Evolutionary conservation across 2,888 invertebrate genomes (phyloP), one percentile per base, ranked within the genome.

Genomic region (Drosophila prolongata): DNA sequence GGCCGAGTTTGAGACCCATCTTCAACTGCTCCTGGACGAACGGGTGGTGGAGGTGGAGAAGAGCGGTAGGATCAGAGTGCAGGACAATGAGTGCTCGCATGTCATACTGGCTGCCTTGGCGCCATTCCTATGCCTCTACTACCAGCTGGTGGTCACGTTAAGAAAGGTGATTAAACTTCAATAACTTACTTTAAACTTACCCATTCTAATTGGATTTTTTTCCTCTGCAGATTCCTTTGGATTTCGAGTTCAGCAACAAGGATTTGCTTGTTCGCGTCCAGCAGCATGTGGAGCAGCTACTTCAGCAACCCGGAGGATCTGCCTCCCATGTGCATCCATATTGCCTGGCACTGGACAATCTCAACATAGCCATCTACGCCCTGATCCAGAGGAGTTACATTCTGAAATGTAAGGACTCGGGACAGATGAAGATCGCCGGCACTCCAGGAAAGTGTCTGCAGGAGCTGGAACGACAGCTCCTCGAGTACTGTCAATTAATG

Each of bases 311-410:
- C 4, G 82, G 86, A 5, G 75, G 62, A 1, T 35, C 68, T 5
- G 80, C 85, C 2, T 35, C 66, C 1, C 87, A 90, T 57, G 93
- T 94, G 11, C 96, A 96, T 92, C 96, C 96, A 0, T 96, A 96
- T 92, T 94, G 95, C 77, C 93, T 97, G 65, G 95, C 95, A 43
- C 93, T 97, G 76, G 96, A 97, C 76, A 93, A 94, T 58, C 92
- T 93, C 52, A 92, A 91, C 38, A 94, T 94, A 91, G 95, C 95
- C 75, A 87, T 95, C 52, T 92, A 92, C 47, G 94, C 94, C 1
- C 92, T 95, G 1, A 90, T 91, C 5, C 92, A 92, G 35, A 90
- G 91, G 13, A 90, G 86, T 2, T 91, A 88, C 76, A 60, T 92
- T 9, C 47, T 67, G 8, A 91, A 89, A 38, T 77, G 76, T 6